Evolutionary conservation across 2,888 invertebrate species (phyloP), one percentile per base, ranked within the genome.

Genomic region (Leucophenga maculata): DNA sequence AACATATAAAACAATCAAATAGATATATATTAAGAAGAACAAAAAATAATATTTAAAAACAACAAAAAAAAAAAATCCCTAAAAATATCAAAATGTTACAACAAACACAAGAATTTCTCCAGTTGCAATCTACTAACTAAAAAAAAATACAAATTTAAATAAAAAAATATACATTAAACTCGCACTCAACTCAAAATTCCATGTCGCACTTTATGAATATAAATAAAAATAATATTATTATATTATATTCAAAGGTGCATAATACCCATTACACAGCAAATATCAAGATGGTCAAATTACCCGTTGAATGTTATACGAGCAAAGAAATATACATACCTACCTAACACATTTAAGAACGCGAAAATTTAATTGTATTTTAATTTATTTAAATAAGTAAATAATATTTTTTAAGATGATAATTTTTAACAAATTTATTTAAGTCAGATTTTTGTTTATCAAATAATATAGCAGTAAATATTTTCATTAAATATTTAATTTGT

Each of bases 1-100:
- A 54, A 44, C 20, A 50, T 16, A 11, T 65, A 52, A 32, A 54
- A 66, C 66, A 66, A 55, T 66, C 66, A 54, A 44, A 65, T 65
- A 65, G n/a, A 26, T 20, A 8, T 20, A 8, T 13, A n/a, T 13
- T 20, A 55, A 66, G 55, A 11, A 55, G 11, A 52, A 50, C 22
- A 13, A 50, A 20, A 39, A 11, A 20, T 13, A n/a, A 66, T 22
- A 31, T 32, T 20, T 39, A 16, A 26, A 16, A 3, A 14, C 4
- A 8, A 32, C 16, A 22, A 11, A 13, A 31, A 39, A 18, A 54
- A 54, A 18, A 66, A 20, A 65, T 6, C n/a, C 16, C 6, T 26
- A n/a, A 26, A 57, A 59, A 59, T 59, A 31, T 32, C 32, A 32
- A 59, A 31, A n/a, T 32, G n/a, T n/a, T 20, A 59, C 26, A 59